phyloP scores from a whole-genome alignment of 2,888 invertebrate genomes.

The Scrobipalpa atriplicella region DNA sequence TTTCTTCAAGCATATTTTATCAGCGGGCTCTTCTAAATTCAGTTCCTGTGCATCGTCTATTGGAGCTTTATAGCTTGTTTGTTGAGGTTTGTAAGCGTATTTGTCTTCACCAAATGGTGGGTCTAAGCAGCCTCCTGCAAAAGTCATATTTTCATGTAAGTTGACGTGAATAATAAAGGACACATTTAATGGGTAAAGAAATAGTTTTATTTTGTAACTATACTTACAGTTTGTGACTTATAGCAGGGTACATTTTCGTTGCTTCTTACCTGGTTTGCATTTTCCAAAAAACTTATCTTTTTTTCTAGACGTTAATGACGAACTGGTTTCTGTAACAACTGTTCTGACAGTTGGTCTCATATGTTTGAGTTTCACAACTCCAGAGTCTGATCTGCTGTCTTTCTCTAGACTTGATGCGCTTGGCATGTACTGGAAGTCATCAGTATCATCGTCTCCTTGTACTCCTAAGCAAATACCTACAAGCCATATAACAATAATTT shows the following conservation, averaged over 20 bases:
- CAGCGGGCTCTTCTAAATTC: not conserved
- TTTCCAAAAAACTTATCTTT: conserved; percentile 59
- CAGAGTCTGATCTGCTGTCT: conserved; percentile 41
- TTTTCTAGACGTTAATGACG: conserved; percentile 28
- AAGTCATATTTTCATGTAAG: not conserved
- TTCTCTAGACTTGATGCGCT: conserved; percentile 35
- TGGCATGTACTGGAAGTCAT: conserved; percentile 52
- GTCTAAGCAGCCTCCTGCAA: conserved; percentile 71
- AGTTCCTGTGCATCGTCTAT: conserved; percentile 4
- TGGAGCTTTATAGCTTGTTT: conserved; percentile 23
- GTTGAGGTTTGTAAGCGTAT: conserved; percentile 54
- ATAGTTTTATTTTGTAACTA: not conserved
- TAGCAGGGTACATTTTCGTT: conserved; percentile 7
- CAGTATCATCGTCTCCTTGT: conserved; percentile 49
- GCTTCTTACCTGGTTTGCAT: conserved; percentile 66
- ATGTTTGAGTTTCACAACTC: conserved; percentile 38
- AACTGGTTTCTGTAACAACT: not conserved
- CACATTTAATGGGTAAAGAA: not conserved
- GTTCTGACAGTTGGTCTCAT: conserved; percentile 26
- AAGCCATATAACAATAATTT: conserved; percentile 27
- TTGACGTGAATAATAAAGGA: not conserved
- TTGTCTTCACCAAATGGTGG: conserved; percentile 70
- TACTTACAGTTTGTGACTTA: not conserved
- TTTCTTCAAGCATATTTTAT: not conserved
- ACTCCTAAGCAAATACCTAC: conserved; percentile 58